Conservation (phyloP, 2,113 vertebrate species). For the Daubentonia madagascariensis region DNA sequence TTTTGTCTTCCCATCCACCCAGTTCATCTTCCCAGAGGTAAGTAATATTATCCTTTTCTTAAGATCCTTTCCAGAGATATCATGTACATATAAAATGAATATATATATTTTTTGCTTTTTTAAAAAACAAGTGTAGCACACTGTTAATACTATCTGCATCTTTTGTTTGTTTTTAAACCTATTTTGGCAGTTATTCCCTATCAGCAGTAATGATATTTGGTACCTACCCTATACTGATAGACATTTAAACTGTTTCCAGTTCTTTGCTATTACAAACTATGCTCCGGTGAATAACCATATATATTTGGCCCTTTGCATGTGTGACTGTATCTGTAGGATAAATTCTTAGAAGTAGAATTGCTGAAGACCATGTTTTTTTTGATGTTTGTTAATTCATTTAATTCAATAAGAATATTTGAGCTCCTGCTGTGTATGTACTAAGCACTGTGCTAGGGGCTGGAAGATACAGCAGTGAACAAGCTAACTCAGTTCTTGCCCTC, state of each 20-base stretch:
- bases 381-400: neutral
- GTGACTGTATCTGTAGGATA: neutral
- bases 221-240: neutral
- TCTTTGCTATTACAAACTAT: neutral
- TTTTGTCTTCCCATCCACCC: neutral
- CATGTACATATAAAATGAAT: neutral
- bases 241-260: neutral
- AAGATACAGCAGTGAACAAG: neutral
- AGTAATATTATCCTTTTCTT: neutral
- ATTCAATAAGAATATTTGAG: neutral
- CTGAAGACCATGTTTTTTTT: neutral
- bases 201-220: neutral
- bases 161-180: neutral
- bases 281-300: neutral
- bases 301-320: neutral
- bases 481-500: neutral
- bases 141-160: neutral
- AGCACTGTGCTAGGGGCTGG: neutral
- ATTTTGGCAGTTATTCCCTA: neutral
- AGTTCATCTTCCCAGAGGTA: neutral
- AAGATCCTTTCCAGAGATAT: neutral
- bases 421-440: neutral
- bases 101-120: neutral
- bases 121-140: neutral
- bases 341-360: slow-evolving; percentile 32